Evolutionary conservation across 1,140 invertebrate genomes (phyloP).

Genomic region (Coelopa frigida): DNA sequence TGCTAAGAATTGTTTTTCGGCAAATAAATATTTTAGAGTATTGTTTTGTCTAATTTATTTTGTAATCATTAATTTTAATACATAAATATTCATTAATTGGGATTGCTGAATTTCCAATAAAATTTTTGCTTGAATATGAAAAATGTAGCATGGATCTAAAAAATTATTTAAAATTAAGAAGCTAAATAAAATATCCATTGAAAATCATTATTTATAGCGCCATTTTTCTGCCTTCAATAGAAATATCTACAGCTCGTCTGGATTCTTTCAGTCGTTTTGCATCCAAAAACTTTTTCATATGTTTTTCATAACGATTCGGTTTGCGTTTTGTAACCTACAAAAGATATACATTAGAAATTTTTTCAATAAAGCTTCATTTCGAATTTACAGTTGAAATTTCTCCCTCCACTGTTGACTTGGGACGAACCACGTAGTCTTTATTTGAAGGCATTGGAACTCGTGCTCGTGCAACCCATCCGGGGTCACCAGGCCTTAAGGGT

Average conservation of each 20-base stretch:
- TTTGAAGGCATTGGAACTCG: constrained; percentile 91
- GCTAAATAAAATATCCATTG: no score
- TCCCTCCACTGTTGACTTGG: constrained; percentile 81
- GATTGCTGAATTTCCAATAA: no score
- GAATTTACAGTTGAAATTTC: constrained; percentile 70
- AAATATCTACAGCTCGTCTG: constrained; percentile 81
- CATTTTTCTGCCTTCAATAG: constrained; percentile 95
- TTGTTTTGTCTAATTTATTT: no score
- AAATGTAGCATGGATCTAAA: no score
- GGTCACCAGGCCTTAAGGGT: constrained; percentile 79
- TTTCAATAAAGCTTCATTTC: not conserved
- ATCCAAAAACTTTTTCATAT: constrained; percentile 83
- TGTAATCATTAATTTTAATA: no score
- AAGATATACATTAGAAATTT: not conserved
- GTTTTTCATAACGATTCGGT: constrained; percentile 81
- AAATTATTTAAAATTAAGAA: no score
- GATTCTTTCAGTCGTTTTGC: constrained; percentile 71
- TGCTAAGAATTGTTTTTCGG: no score
- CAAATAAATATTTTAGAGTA: no score
- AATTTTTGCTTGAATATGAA: no score
- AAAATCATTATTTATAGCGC: constrained; percentile 73
- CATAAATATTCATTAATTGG: no score
- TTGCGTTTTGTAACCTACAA: constrained; percentile 70
- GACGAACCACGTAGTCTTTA: constrained; percentile 93
- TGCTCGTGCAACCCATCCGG: constrained; percentile 90